phyloP scores from a whole-genome alignment of 1,140 invertebrate species.

The Bilobella aurantiaca region DNA sequence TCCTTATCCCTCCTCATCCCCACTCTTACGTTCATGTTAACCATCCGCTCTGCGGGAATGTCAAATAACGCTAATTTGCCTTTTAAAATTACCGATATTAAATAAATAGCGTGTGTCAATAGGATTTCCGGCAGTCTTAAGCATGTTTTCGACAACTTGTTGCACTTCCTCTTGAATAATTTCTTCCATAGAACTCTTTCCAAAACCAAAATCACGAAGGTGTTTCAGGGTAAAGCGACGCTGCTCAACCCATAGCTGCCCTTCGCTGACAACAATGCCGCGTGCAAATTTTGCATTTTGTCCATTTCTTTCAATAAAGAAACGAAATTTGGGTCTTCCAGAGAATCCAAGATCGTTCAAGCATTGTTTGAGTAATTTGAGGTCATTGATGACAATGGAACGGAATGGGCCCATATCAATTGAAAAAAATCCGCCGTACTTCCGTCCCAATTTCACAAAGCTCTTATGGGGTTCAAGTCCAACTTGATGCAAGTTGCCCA shows the following conservation, averaged over 20 bases:
- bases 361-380: background rate
- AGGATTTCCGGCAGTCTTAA: background rate
- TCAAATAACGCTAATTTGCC: too few species aligned
- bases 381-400: background rate
- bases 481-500: background rate
- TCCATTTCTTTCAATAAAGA: background rate
- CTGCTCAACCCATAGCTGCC: slow-evolving; percentile 25
- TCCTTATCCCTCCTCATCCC: too few species aligned
- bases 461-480: background rate
- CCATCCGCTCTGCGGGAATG: too few species aligned
- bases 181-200: slow-evolving; percentile 37
- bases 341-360: background rate
- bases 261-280: background rate
- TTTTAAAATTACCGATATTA: too few species aligned
- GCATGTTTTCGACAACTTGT: background rate
- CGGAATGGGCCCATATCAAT: background rate
- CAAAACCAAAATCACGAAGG: slow-evolving; percentile 38
- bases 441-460: background rate
- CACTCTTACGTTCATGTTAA: too few species aligned
- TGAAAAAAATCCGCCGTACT: background rate
- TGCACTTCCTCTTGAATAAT: slow-evolving; percentile 35
- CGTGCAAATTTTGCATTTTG: background rate
- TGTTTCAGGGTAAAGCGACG: slow-evolving; percentile 36
- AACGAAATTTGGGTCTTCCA: background rate
- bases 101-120: too few species aligned